Conservation (phyloP, 2,113 vertebrate species). For the Oxygymnocypris stewartii region DNA sequence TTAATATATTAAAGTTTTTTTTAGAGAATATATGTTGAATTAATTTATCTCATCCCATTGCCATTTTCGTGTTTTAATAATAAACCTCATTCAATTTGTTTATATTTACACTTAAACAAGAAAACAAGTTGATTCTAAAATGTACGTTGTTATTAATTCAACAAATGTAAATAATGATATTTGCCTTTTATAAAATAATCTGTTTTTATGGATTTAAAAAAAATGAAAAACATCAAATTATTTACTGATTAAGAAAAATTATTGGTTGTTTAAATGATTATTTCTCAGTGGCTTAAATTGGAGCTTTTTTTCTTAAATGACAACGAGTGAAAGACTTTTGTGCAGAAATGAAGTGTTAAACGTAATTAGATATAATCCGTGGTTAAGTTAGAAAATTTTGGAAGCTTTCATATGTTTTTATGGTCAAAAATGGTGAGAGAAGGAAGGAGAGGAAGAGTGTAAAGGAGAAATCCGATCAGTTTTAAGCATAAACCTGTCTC, state of each 20-base stretch:
- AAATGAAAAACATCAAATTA: neutral
- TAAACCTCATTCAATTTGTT: neutral
- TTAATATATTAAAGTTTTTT: too few species aligned
- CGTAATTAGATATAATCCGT: neutral
- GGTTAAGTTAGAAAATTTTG: neutral
- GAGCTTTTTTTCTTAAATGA: neutral
- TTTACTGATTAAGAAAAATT: neutral
- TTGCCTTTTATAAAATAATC: neutral
- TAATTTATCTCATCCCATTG: too few species aligned
- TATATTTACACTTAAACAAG: neutral
- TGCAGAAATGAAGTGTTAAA: neutral
- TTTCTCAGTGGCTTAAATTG: neutral
- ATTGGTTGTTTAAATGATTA: neutral
- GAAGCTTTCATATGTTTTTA: neutral
- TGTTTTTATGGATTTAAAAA: neutral
- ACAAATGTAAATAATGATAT: neutral
- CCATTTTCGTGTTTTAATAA: neutral
- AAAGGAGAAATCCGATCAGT: neutral
- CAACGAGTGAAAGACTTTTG: neutral
- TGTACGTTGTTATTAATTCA: neutral
- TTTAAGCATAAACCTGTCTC: neutral
- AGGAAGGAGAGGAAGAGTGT: neutral
- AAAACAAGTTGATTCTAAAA: neutral
- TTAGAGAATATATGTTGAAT: too few species aligned
- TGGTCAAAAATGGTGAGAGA: conserved; percentile 57